phyloP scores from a whole-genome alignment of 2,113 vertebrate genomes.

The Pelodiscus sinensis region DNA sequence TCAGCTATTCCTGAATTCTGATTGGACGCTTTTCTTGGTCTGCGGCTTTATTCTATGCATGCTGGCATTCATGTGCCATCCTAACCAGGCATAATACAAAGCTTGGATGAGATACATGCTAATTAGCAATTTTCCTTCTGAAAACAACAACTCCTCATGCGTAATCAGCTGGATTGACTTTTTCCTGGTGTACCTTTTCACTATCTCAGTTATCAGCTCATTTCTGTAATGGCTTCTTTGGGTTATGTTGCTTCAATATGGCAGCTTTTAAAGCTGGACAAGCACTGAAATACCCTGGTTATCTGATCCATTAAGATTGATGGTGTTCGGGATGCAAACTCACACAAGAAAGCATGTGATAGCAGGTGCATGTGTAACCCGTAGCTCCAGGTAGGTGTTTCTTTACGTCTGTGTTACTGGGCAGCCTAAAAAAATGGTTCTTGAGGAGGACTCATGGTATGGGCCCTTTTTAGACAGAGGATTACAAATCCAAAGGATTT shows the following conservation, averaged over 20 bases:
- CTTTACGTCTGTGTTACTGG: background rate
- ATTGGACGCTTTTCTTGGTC: background rate
- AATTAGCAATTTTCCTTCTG: background rate
- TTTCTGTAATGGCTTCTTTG: background rate
- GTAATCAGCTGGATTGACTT: background rate
- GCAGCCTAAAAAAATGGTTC: background rate
- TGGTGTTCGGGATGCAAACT: background rate
- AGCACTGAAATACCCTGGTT: background rate
- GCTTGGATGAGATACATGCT: background rate
- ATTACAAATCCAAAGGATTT: background rate
- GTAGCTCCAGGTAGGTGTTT: background rate
- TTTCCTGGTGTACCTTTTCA: conserved; percentile 15
- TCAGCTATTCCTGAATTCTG: background rate
- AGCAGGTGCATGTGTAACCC: rapidly evolving
- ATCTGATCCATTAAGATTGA: background rate
- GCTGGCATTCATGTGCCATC: background rate
- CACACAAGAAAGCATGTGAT: background rate
- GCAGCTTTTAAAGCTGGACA: background rate
- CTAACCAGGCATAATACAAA: background rate
- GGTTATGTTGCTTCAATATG: background rate
- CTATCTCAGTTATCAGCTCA: background rate
- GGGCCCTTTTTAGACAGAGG: background rate
- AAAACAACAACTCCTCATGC: background rate
- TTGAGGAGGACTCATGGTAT: background rate
- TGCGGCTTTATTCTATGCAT: background rate